Evolutionary conservation across 2,113 vertebrate species (phyloP), one percentile per base, ranked within the genome.

Genomic region (Nesoenas mayeri): DNA sequence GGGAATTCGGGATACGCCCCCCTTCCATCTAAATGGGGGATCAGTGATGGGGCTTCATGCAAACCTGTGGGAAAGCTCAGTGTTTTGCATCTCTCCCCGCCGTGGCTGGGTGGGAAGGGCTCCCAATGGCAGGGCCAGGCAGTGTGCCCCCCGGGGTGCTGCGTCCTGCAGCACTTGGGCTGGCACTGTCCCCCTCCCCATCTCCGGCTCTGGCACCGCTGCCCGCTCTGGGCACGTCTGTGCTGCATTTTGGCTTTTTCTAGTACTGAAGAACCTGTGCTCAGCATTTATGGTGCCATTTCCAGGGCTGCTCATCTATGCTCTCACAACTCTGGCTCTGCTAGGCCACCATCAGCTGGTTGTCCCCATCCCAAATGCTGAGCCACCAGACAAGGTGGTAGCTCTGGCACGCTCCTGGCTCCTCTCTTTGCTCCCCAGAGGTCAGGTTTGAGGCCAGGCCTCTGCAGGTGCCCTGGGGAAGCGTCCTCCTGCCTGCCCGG

Each of bases 161-260:
- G 11, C 2, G 3, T 83, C 54, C 44, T 31, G 28, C 75, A 42
- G n/a, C 0, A 0, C 66, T 48, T 0, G 0, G 12, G 56, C 72
- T 65, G 64, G 26, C 5, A 1, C 56, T 93, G 48, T 10, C 47
- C 48, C 22, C 9, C 26, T 78, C 31, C 42, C 53, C 1, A 0
- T 26, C 38, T 36, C 36, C 31, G 42, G 48, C 62, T 80, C 62
- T 7, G 2, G 58, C 50, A 82, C 38, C 0, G 0, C 85, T 42
- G 54, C 12, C 0, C 48, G 53, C 32, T 72, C n/a, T 53, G 54
- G 74, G 58, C 66, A 72, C 3, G 44, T 57, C 62, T 88, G 44
- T 79, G 62, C 62, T 85, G 19, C 17, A 82, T 61, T 38, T n/a
- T 61, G 79, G 14, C 5, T 77, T 91, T 82, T 88, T 54, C 74